Evolutionary conservation across 2,113 vertebrate species (phyloP).

Genomic region (Rattus norvegicus): DNA sequence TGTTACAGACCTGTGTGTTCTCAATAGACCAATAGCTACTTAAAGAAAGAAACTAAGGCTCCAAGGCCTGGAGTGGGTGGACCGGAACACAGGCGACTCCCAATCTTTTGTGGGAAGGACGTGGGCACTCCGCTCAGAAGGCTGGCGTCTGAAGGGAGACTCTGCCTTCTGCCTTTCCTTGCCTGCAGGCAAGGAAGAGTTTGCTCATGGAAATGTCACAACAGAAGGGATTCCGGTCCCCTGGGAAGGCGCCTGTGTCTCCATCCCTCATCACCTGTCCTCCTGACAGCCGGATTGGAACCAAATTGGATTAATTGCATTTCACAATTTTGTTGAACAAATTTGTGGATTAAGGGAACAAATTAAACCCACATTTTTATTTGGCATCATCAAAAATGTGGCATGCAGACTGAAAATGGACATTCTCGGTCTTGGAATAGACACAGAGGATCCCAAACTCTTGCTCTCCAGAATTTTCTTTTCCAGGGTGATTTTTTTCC

Average conservation of each 20-base stretch:
- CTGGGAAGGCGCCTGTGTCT: conserved; percentile 19
- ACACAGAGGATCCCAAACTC: neutral
- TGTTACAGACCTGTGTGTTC: fast-evolving
- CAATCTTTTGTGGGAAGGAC: neutral
- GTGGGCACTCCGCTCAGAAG: neutral
- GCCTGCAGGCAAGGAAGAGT: neutral
- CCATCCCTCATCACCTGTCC: conserved; percentile 48
- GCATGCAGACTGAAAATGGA: conserved; percentile 60
- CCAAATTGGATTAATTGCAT: conserved; percentile 75
- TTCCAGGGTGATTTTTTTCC: neutral
- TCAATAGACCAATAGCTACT: neutral
- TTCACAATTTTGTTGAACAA: conserved; percentile 78
- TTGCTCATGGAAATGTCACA: conserved; percentile 35
- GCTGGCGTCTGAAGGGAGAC: neutral
- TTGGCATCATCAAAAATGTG: conserved; percentile 70
- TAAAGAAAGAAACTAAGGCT: neutral
- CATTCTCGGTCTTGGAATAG: neutral
- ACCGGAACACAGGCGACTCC: neutral
- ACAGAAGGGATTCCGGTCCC: neutral
- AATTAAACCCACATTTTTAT: conserved; percentile 77
- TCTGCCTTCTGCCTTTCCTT: neutral
- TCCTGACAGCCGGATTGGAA: conserved; percentile 66
- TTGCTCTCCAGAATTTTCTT: neutral
- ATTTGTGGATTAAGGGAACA: conserved; percentile 78
- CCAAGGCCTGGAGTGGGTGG: neutral